phyloP scores from a whole-genome alignment of 2,888 invertebrate species.

The Dysmachus trigonus region DNA sequence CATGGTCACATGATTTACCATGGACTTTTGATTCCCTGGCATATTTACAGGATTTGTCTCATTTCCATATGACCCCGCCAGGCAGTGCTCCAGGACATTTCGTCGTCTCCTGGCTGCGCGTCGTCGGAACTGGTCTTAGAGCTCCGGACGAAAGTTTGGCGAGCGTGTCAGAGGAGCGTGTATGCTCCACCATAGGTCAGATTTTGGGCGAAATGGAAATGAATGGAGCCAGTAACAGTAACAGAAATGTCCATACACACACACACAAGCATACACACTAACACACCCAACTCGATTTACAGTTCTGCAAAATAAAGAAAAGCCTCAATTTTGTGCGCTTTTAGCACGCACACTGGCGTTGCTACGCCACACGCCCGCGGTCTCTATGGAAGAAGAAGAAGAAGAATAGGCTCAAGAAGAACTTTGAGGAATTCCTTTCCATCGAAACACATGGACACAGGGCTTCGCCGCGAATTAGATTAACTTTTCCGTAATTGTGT shows the following conservation, averaged over 20 bases:
- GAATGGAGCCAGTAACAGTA: slow-evolving; percentile 27
- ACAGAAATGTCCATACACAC: background rate
- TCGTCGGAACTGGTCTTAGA: background rate
- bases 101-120: background rate
- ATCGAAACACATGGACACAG: background rate
- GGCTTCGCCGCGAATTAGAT: background rate
- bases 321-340: background rate
- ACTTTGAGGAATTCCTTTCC: background rate
- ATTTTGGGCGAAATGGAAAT: background rate
- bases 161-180: background rate
- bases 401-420: background rate
- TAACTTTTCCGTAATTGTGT: slow-evolving; percentile 36
- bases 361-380: background rate
- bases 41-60: background rate
- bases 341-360: background rate
- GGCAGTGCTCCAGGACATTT: background rate
- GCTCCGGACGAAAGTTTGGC: background rate
- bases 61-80: slow-evolving; percentile 11
- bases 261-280: too few species aligned
- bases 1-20: background rate
- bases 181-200: background rate
- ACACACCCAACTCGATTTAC: background rate
- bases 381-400: background rate
- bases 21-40: background rate
- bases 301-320: background rate